phyloP scores from a whole-genome alignment of 2,888 invertebrate genomes.

The Metopia argyrocephala region DNA sequence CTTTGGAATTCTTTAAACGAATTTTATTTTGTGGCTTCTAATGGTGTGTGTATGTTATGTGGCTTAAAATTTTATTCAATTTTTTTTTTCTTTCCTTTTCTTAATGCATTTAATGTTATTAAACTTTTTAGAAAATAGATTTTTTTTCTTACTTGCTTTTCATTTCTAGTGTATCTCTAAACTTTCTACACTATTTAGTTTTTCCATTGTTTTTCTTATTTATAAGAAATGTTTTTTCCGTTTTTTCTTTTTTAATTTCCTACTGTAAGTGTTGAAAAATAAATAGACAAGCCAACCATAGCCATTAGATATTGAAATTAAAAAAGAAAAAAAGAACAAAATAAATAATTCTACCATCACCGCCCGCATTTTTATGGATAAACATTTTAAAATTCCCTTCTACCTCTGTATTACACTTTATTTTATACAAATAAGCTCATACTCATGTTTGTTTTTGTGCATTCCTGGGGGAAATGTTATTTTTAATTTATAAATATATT shows the following conservation, averaged over 20 bases:
- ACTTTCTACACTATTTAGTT: conserved; percentile 12
- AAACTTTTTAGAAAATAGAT: background rate
- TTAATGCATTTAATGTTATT: conserved; percentile 47
- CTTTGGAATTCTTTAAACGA: background rate
- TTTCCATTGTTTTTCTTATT: background rate
- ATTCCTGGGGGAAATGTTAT: background rate
- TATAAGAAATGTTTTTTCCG: background rate
- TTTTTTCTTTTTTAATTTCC: background rate
- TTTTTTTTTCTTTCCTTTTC: too few species aligned
- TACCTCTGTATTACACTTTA: too few species aligned
- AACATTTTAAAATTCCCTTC: background rate
- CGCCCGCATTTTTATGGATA: background rate
- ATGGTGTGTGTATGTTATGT: conserved; percentile 57
- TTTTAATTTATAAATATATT: too few species aligned
- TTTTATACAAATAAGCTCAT: background rate
- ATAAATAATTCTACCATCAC: background rate
- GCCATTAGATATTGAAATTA: background rate
- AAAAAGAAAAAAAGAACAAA: background rate
- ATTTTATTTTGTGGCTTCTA: conserved; percentile 51
- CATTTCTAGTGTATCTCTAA: conserved; percentile 5
- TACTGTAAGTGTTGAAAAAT: conserved; percentile 17
- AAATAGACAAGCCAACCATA: conserved; percentile 36
- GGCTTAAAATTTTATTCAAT: conserved; percentile 49
- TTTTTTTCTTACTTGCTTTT: background rate
- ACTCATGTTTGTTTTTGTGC: background rate